Evolutionary conservation across 2,888 invertebrate species (phyloP).

Genomic region (Mactromeris polynyma): DNA sequence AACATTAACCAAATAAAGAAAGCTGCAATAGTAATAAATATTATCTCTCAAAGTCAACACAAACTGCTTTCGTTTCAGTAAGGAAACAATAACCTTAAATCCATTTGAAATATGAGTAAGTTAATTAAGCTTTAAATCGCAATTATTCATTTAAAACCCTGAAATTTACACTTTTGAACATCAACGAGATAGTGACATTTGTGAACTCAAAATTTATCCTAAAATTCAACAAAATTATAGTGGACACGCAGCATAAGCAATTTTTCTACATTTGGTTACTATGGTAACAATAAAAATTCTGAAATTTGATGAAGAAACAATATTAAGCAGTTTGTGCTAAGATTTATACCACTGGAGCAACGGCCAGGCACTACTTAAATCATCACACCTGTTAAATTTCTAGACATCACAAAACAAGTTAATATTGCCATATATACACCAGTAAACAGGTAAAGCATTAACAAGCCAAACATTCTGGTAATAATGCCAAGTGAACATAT

Average conservation of each 20-base stretch:
- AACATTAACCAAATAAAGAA: not conserved
- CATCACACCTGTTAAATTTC: constrained; percentile 39
- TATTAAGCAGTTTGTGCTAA: constrained; percentile 10
- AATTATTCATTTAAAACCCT: too few relatives aligned
- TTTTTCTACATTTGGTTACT: not conserved
- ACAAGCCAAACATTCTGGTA: too few relatives aligned
- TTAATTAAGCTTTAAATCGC: too few relatives aligned
- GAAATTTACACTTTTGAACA: too few relatives aligned
- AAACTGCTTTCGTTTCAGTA: not conserved
- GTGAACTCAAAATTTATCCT: not conserved
- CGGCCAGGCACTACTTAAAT: not conserved
- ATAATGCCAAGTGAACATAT: too few relatives aligned
- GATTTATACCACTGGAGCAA: not conserved
- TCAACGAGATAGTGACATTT: not conserved
- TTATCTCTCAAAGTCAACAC: not conserved
- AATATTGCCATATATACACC: constrained; percentile 58
- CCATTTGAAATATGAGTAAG: too few relatives aligned
- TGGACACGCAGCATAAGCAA: not conserved
- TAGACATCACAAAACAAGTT: constrained; percentile 45
- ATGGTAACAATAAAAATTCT: not conserved
- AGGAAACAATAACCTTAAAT: not conserved
- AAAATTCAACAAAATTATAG: not conserved
- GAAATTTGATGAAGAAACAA: not conserved
- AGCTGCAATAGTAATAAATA: not conserved
- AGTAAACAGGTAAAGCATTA: not conserved